Evolutionary conservation across 1,140 invertebrate genomes (phyloP), one percentile per base, ranked within the genome.

Genomic region (Drosophila equinoxialis): DNA sequence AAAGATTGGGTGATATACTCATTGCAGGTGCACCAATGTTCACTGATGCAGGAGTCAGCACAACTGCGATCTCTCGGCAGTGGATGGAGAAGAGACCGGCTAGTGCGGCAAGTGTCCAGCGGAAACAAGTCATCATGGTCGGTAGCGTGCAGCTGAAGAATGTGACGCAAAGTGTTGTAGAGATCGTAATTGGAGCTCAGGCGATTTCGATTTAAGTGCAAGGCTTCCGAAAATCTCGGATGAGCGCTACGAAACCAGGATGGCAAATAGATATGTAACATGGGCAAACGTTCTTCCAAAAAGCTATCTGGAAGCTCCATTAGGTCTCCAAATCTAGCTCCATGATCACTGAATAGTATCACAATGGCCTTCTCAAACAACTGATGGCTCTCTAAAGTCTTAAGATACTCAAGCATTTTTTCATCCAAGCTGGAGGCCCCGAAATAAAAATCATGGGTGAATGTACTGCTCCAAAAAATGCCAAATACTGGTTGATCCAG

Each of bases 301-400:
- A 77, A 95, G 0, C 98, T 97, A 62, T 96, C 94, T 71, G 79
- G 30, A 35, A 82, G 33, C 54, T 94, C 91, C 39, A 96, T 83
- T 20, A 97, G 95, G 3, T 93, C 92, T 3, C 98, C 98, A 93
- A 96, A 98, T 26, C 98, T 91, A 83, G 97, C 96, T 0, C 98
- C 98, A 92, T 99, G 98, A 92, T 99, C 98, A 77, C 97, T 98
- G 77, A 98, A 93, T 7, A 98, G 94, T 10, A 99, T 93, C 0
- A 99, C 90, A 76, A 96, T 92, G 0, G 95, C 94, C 33, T 95
- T 93, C 41, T 96, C 94, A 51, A 96, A 91, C 7, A 83, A 10
- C 8, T 58, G 1, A 33, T 68, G 66, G 0, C 7, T 2, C 14
- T 65, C 20, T 13, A 83, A 20, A 4, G 92, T 80, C 48, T 93